These are phyloP conservation scores for Pseudorasbora parva DNA, from an alignment of 2,113 vertebrate species.

Conservation along the genomic window DNA sequence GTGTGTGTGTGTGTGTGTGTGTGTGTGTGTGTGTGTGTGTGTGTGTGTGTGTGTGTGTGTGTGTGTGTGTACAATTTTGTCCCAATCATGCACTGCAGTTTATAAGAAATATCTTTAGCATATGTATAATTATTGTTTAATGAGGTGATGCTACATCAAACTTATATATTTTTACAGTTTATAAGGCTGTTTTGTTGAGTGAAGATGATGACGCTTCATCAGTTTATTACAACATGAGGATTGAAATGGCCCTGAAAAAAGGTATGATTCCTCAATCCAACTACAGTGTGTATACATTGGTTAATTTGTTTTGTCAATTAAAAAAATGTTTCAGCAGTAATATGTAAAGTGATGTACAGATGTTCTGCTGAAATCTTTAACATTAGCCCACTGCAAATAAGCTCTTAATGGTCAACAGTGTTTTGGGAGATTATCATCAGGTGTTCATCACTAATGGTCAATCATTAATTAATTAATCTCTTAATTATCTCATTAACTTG, in stretches of 20 bases:
- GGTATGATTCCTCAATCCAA: background rate
- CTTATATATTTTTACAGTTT: slow-evolving; percentile 1
- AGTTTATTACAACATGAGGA: background rate
- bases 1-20: background rate
- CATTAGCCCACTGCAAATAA: background rate
- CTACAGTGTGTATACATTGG: background rate
- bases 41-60: too few species aligned
- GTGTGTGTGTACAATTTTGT: too few species aligned
- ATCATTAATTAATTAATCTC: too few species aligned
- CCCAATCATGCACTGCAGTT: background rate
- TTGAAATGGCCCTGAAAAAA: background rate
- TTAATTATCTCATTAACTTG: too few species aligned
- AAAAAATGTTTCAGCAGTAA: background rate
- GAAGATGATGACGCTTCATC: background rate
- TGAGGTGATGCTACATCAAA: too few species aligned
- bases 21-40: too few species aligned
- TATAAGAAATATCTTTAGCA: background rate
- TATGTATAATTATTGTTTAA: background rate
- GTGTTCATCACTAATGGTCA: too few species aligned
- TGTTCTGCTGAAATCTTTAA: too few species aligned
- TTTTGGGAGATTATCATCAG: too few species aligned
- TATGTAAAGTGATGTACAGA: background rate
- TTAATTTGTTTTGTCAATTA: background rate
- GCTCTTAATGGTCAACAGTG: too few species aligned
- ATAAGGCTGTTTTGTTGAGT: slow-evolving; percentile 9